Conservation (phyloP, 2,113 vertebrate genomes). For the Aldabrachelys gigantea region DNA sequence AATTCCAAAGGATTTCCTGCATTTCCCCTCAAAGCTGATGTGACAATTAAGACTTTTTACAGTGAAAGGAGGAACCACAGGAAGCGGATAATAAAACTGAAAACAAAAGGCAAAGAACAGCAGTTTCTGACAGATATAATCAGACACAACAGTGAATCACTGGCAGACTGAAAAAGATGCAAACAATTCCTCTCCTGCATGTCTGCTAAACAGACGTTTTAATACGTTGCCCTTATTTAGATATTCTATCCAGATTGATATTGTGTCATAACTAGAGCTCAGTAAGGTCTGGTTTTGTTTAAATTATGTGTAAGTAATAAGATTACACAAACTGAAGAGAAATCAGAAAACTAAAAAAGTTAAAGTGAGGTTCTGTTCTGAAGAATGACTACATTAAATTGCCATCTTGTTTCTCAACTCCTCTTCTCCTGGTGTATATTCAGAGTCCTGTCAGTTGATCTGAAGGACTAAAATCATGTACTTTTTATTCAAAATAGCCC, state of each 20-base stretch:
- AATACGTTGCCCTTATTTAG: neutral
- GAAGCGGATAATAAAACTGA: neutral
- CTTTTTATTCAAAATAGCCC: neutral
- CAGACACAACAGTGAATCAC: neutral
- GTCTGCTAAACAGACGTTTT: neutral
- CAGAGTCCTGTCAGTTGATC: neutral
- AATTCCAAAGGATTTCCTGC: neutral
- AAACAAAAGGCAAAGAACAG: neutral
- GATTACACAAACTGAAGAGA: neutral
- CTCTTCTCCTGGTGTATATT: fast-evolving
- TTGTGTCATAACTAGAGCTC: neutral
- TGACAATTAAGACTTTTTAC: neutral
- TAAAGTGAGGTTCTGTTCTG: neutral
- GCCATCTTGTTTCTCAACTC: neutral
- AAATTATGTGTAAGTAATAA: neutral
- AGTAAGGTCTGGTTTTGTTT: neutral
- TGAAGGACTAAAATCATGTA: neutral
- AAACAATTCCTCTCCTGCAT: neutral
- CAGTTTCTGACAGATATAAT: neutral
- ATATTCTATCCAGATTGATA: neutral
- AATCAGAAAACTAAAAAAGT: neutral
- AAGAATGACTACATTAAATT: neutral
- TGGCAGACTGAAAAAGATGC: neutral
- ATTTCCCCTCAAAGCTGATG: neutral
- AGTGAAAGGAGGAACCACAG: neutral